phyloP scores from a whole-genome alignment of 2,797 vertebrate genomes.

The Borostomias antarcticus region DNA sequence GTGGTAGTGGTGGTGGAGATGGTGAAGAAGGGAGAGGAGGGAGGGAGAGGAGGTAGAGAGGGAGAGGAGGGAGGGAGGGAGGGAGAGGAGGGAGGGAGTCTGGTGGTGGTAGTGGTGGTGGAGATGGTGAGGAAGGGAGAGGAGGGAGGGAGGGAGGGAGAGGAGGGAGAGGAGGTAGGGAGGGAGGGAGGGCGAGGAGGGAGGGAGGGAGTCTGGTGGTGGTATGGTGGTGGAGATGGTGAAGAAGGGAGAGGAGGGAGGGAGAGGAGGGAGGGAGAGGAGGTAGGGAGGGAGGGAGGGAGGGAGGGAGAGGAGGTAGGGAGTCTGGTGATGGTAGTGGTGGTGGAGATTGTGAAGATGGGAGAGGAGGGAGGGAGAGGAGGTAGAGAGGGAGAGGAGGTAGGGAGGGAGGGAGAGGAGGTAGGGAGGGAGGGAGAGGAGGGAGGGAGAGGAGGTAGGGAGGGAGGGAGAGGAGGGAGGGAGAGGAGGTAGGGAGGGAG shows the following conservation, averaged over 20 bases:
- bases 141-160: too few relatives aligned
- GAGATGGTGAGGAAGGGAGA: too few relatives aligned
- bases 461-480: slow-evolving; percentile 48
- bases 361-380: too few relatives aligned
- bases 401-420: neutral
- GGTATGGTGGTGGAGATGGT: neutral
- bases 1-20: too few relatives aligned
- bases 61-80: too few relatives aligned
- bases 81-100: too few relatives aligned
- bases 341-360: neutral
- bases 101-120: too few relatives aligned
- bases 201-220: neutral
- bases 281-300: neutral
- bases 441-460: slow-evolving; percentile 46
- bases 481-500: slow-evolving; percentile 41
- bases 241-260: neutral
- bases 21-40: too few relatives aligned
- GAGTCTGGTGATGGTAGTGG: neutral
- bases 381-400: neutral
- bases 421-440: neutral
- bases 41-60: too few relatives aligned
- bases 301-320: too few relatives aligned
- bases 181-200: too few relatives aligned
- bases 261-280: neutral
- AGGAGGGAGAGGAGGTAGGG: too few relatives aligned